phyloP scores from a whole-genome alignment of 1,140 invertebrate genomes.

The Spodoptera frugiperda region DNA sequence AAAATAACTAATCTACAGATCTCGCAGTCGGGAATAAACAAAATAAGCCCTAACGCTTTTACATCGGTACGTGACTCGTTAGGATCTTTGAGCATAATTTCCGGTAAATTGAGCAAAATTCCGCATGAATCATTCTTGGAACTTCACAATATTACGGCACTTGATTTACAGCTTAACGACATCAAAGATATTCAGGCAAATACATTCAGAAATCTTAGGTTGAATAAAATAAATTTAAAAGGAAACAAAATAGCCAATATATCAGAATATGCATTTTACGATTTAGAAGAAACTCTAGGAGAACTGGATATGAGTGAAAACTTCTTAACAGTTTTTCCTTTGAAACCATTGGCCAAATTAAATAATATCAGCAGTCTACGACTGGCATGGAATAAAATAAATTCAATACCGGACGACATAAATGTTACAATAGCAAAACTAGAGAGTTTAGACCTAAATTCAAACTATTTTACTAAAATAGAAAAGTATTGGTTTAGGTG shows the following conservation, averaged over 20 bases:
- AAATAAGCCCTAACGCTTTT: slow-evolving; percentile 91
- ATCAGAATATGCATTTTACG: slow-evolving; percentile 94
- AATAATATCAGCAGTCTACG: slow-evolving; percentile 90
- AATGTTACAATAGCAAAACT: slow-evolving; percentile 90
- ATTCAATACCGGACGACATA: slow-evolving; percentile 89
- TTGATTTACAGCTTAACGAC: slow-evolving; percentile 95
- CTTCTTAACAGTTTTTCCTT: slow-evolving; percentile 92
- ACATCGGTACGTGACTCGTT: slow-evolving; percentile 90
- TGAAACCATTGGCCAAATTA: slow-evolving; percentile 91
- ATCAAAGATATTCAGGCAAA: slow-evolving; percentile 93
- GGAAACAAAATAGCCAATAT: slow-evolving; percentile 93
- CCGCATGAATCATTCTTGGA: slow-evolving; percentile 92
- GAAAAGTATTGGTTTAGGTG: slow-evolving; percentile 91
- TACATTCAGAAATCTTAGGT: slow-evolving; percentile 92
- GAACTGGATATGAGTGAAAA: slow-evolving; percentile 95
- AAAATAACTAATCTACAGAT: slow-evolving; percentile 92
- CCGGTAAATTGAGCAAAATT: slow-evolving; percentile 92
- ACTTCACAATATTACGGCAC: slow-evolving; percentile 89
- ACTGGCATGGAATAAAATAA: slow-evolving; percentile 93
- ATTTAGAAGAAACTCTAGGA: slow-evolving; percentile 91
- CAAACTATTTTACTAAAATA: slow-evolving; percentile 93
- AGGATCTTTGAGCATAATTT: slow-evolving; percentile 92
- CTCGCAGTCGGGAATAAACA: slow-evolving; percentile 92
- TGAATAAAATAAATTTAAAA: slow-evolving; percentile 94
- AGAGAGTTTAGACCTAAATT: slow-evolving; percentile 93